Evolutionary conservation across 2,888 invertebrate species (phyloP), one percentile per base, ranked within the genome.

Genomic region (Oscheius myriophilus): DNA sequence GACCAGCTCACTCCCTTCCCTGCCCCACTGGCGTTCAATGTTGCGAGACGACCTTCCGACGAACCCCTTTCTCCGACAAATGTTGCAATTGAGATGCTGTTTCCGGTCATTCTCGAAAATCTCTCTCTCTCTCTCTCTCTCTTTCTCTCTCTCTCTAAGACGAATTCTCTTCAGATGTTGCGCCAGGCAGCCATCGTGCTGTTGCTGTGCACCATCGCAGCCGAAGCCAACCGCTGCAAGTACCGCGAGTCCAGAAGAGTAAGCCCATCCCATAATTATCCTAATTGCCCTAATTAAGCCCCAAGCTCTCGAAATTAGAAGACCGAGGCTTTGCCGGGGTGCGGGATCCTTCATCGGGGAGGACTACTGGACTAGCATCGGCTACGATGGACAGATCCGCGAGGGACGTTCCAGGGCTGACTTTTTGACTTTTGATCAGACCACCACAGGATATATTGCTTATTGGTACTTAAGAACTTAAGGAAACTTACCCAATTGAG

Each of bases 311-410:
- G 33, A 55, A 21, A 33, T 54, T 14, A 23, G 21, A 26, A 54
- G 26, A 21, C 65, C 65, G 16, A 55, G 69, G 16, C 39, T 69
- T 16, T 69, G 69, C 23, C 51, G 42, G 7, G 58, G 53, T 1
- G 33, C 64, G 7, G 61, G 58, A 23, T 57, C 57, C 12, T 71
- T 76, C 69, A 78, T 81, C 23, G 71, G 72, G 12, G 81, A 80
- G 23, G 79, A 81, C 46, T 81, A 78, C 53, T 81, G 81, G 81
- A 76, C 78, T 7, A 73, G 75, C 4, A 67, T 81, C 18, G 76
- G 76, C n/a, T 77, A 75, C 62, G 78, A 79, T 63, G 81, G 81
- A 21, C 33, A 51, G 51, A 67, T 80, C 23, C 57, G 73, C 7
- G 72, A 72, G 43, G 76, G 75, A 4, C 64, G 79, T 2, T 70